Conservation (phyloP, 64 coral and sea anemone genomes). For the Dendronephthya gigantea region DNA sequence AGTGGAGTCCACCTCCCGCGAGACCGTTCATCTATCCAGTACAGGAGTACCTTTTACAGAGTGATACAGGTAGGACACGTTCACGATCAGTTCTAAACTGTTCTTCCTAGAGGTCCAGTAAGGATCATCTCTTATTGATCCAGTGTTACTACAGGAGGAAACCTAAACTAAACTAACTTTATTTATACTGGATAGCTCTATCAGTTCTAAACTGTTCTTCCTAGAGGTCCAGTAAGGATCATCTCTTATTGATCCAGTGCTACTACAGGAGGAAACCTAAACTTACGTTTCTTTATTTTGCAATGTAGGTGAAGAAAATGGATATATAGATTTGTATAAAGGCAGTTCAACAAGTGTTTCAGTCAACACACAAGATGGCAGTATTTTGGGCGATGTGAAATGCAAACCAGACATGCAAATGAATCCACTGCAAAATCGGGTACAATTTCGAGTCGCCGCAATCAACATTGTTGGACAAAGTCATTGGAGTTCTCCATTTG, state of each 20-base stretch:
- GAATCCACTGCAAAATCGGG: constrained; percentile 21
- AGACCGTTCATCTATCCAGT: constrained; percentile 68
- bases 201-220: no score
- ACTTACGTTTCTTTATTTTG: background rate
- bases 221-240: no score
- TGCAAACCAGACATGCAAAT: constrained; percentile 28
- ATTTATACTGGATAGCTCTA: no score
- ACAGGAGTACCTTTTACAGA: constrained; percentile 44
- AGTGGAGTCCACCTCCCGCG: constrained; percentile 57
- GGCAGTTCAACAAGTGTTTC: constrained; percentile 7
- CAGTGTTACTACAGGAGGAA: no score
- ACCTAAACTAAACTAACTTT: no score
- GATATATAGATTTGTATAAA: constrained; percentile 68
- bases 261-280: no score
- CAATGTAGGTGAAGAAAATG: constrained; percentile 52
- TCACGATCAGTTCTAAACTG: background rate
- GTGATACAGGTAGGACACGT: constrained; percentile 52
- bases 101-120: background rate
- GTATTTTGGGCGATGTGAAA: background rate
- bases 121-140: no score
- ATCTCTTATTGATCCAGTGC: no score
- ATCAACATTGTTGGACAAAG: constrained; percentile 62
- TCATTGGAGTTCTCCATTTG: constrained; percentile 67
- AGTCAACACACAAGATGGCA: background rate
- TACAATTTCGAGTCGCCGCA: constrained; percentile 84